Evolutionary conservation across 2,113 vertebrate genomes (phyloP).

Genomic region (Chaetodon trifascialis): DNA sequence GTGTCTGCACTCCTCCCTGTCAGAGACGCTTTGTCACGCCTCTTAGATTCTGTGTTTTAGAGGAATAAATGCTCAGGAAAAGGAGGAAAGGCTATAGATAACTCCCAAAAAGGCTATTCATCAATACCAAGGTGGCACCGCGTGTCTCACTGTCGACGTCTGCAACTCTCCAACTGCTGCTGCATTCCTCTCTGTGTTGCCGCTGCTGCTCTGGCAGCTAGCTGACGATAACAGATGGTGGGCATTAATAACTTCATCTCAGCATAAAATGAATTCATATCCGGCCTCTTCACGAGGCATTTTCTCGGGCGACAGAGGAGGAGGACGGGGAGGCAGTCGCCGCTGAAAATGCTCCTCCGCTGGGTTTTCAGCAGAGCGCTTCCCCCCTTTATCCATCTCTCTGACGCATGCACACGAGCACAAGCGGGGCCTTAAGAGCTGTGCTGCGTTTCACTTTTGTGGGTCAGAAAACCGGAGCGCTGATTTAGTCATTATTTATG

Average conservation of each 20-base stretch:
- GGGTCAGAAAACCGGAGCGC: conserved; percentile 64
- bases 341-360: conserved; percentile 39
- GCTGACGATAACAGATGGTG: conserved; percentile 79
- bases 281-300: conserved; percentile 63
- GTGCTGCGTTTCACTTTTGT: conserved; percentile 45
- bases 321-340: conserved; percentile 1
- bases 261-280: conserved; percentile 79
- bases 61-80: conserved; percentile 15
- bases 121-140: conserved; percentile 46
- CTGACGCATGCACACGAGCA: conserved; percentile 33
- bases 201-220: conserved; percentile 67
- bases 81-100: conserved; percentile 7
- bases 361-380: conserved; percentile 41
- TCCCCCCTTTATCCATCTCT: conserved; percentile 45
- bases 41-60: conserved; percentile 6
- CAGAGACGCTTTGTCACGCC: not conserved
- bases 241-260: conserved; percentile 79
- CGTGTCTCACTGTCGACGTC: conserved; percentile 53
- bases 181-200: conserved; percentile 51
- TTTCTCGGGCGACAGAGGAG: conserved; percentile 30
- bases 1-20: conserved; percentile 4
- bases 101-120: conserved; percentile 31
- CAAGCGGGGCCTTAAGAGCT: conserved; percentile 44
- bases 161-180: conserved; percentile 46
- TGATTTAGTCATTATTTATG: conserved; percentile 79